A percentile compares a stretch with the other conserved stretches of the same genome.
These are phyloP conservation scores for Melanogrammus aeglefinus DNA, from an alignment of 2,797 vertebrate species.

Conservation along the genomic window DNA sequence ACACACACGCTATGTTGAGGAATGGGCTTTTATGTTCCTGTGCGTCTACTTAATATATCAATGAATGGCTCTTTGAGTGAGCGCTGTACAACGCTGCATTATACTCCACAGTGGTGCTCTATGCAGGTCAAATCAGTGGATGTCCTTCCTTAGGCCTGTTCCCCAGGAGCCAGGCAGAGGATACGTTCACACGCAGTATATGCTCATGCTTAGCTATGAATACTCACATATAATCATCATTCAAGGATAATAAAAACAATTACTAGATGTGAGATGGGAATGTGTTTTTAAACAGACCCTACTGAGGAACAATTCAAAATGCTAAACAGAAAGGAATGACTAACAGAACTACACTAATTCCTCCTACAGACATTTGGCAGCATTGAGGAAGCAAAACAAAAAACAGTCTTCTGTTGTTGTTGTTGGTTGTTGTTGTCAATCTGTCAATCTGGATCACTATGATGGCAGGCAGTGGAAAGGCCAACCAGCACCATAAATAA, in stretches of 20 bases:
- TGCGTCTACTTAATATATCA: constrained; percentile 69
- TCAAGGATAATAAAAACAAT: neutral
- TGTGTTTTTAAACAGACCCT: neutral
- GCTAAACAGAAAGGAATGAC: neutral
- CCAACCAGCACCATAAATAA: constrained; percentile 42
- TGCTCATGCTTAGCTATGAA: constrained; percentile 55
- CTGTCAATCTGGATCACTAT: constrained; percentile 29
- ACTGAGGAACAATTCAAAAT: neutral
- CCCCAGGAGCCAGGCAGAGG: constrained; percentile 27
- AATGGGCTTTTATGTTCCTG: constrained; percentile 59
- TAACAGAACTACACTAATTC: neutral
- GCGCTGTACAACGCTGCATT: constrained; percentile 73
- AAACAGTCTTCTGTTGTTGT: neutral
- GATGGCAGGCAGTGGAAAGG: constrained; percentile 45
- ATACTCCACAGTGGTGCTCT: constrained; percentile 71
- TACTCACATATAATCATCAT: neutral
- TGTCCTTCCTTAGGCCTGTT: constrained; percentile 62
- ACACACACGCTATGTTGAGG: constrained; percentile 29
- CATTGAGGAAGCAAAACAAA: neutral
- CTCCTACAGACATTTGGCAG: neutral
- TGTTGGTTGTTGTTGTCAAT: constrained; percentile 18
- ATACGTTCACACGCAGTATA: constrained; percentile 16
- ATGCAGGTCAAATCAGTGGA: constrained; percentile 69
- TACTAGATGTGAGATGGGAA: neutral
- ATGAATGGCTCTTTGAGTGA: constrained; percentile 74